A percentile compares a stretch with the other conserved stretches of the same genome.
phyloP scores from a whole-genome alignment of 1,140 invertebrate genomes.

The Apocrypta bakeri region DNA sequence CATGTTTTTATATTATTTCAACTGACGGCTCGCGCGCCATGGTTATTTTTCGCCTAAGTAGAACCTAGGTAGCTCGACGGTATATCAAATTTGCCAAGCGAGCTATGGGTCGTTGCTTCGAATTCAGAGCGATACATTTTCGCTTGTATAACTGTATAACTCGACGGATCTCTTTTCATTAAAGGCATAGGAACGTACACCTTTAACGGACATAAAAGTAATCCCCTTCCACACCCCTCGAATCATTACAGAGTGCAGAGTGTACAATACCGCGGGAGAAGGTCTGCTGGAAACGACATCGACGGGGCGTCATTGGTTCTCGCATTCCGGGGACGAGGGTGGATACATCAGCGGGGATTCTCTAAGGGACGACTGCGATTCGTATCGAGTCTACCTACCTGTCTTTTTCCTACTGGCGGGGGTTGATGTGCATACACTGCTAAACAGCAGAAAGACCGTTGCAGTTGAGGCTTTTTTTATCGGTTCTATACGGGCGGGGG shows the following conservation, averaged over 20 bases:
- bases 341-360: background rate
- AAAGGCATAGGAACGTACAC: too few relatives aligned
- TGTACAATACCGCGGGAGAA: background rate
- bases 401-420: background rate
- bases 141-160: background rate
- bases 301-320: background rate
- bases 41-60: too few relatives aligned
- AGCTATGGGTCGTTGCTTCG: too few relatives aligned
- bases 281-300: background rate
- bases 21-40: too few relatives aligned
- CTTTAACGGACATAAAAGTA: background rate
- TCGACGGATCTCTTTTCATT: background rate
- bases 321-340: background rate
- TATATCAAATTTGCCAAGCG: too few relatives aligned
- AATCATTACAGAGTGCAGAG: background rate
- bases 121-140: background rate
- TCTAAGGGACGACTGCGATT: background rate
- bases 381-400: background rate
- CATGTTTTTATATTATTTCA: background rate
- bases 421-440: background rate
- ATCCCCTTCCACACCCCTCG: background rate
- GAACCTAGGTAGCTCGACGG: too few relatives aligned
- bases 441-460: background rate
- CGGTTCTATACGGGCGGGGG: background rate
- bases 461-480: background rate